Evolutionary conservation across 2,888 invertebrate species (phyloP).

Genomic region (Leptopilina drosophilae): DNA sequence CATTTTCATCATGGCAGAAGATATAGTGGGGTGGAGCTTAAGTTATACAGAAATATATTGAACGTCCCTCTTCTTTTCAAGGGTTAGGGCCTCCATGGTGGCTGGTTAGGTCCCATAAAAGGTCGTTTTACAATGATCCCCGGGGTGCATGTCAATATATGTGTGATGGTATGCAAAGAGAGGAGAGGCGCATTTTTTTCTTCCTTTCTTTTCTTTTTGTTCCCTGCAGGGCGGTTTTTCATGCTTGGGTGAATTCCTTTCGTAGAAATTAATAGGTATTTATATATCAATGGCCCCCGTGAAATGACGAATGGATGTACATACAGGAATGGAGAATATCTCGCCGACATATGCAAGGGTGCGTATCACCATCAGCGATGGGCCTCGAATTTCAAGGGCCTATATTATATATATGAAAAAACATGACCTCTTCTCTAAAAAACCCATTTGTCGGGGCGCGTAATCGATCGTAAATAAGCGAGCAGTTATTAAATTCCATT

Average conservation of each 20-base stretch:
- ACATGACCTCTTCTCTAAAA: conserved; percentile 21
- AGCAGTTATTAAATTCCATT: conserved; percentile 40
- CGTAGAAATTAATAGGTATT: conserved; percentile 72
- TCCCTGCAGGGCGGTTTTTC: conserved; percentile 65
- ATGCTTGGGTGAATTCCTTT: conserved; percentile 73
- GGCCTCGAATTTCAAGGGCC: conserved; percentile 28
- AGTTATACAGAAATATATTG: conserved; percentile 42
- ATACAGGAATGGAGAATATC: conserved; percentile 34
- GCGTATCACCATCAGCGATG: conserved; percentile 43
- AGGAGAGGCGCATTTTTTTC: conserved; percentile 44
- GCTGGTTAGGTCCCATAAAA: conserved; percentile 58
- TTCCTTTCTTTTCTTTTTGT: conserved; percentile 55
- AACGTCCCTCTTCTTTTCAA: conserved; percentile 35
- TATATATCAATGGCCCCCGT: conserved; percentile 65
- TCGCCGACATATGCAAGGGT: conserved; percentile 64
- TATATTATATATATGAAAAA: conserved; percentile 7
- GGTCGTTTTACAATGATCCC: conserved; percentile 63
- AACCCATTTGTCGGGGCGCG: conserved; percentile 50
- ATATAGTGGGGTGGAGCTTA: conserved; percentile 63
- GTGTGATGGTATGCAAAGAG: conserved; percentile 59
- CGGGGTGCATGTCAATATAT: conserved; percentile 67
- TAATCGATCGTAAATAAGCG: conserved; percentile 41
- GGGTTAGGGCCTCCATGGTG: conserved; percentile 63
- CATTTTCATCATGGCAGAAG: conserved; percentile 18
- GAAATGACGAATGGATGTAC: conserved; percentile 62